Conservation (phyloP, 1,140 invertebrate species). For the Zaprionus nigranus region DNA sequence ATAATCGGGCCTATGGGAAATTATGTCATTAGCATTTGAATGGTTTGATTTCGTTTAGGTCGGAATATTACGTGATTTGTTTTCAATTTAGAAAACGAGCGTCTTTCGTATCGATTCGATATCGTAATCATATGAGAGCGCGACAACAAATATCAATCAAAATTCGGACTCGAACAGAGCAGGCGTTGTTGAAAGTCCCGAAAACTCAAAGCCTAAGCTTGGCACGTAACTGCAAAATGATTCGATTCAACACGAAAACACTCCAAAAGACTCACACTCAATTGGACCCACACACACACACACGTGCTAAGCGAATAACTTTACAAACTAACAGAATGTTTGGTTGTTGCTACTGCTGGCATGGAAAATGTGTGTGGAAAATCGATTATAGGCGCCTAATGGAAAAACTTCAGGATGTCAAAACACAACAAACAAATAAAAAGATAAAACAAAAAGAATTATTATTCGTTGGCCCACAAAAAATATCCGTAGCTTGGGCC, state of each 20-base stretch:
- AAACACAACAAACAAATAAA: conserved; percentile 21
- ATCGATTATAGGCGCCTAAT: conserved; percentile 65
- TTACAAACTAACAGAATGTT: conserved; percentile 46
- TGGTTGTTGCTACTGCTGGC: conserved; percentile 31
- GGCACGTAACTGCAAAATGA: conserved; percentile 29
- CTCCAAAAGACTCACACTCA: conserved; percentile 11
- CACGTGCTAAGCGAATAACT: conserved; percentile 37
- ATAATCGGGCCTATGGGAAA: conserved; percentile 34
- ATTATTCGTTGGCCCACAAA: conserved; percentile 37
- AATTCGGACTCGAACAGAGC: conserved; percentile 27
- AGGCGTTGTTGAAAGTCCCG: conserved; percentile 2
- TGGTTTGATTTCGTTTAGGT: conserved; percentile 37
- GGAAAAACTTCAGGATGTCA: conserved; percentile 57
- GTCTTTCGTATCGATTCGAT: conserved; percentile 17
- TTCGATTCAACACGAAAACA: conserved; percentile 43
- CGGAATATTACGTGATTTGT: conserved; percentile 60
- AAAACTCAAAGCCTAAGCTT: conserved; percentile 33
- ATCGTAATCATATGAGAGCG: conserved; percentile 40
- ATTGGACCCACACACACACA: conserved; percentile 1
- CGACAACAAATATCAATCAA: conserved; percentile 76
- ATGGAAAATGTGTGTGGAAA: conserved; percentile 65
- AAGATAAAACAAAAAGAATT: background rate
- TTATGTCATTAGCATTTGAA: conserved; percentile 60
- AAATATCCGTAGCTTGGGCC: conserved; percentile 24
- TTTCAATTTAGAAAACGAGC: conserved; percentile 32